These are phyloP conservation scores for Orthosia gothica DNA, from an alignment of 2,888 invertebrate species.

Conservation along the genomic window DNA sequence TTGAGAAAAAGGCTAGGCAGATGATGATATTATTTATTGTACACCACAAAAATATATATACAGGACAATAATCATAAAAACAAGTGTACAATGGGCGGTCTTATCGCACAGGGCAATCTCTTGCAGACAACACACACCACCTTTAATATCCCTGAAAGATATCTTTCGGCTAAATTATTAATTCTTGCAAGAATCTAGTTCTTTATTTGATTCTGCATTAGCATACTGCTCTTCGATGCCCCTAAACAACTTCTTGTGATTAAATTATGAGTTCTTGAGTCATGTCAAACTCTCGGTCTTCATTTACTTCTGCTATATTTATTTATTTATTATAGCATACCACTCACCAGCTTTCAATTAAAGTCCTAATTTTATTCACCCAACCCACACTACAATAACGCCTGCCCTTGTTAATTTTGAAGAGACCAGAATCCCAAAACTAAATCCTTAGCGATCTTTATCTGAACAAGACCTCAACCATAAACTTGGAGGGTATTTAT, in stretches of 20 bases:
- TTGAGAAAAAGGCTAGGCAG: too few relatives aligned
- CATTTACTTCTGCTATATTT: background rate
- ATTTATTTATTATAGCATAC: too few relatives aligned
- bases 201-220: background rate
- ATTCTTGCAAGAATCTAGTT: background rate
- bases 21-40: too few relatives aligned
- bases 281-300: background rate
- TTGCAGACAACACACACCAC: too few relatives aligned
- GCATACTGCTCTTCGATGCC: background rate
- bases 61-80: too few relatives aligned
- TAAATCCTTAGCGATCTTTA: constrained; percentile 41
- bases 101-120: too few relatives aligned
- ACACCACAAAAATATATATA: too few relatives aligned
- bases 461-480: constrained; percentile 43
- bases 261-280: constrained; percentile 1
- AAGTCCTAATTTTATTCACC: background rate
- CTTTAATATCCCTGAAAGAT: constrained; percentile 1
- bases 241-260: constrained; percentile 19
- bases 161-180: constrained; percentile 8
- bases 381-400: background rate
- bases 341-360: background rate
- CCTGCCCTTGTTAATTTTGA: constrained; percentile 17
- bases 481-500: constrained; percentile 55
- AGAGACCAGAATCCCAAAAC: constrained; percentile 8
- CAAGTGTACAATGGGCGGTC: too few relatives aligned